Base-by-base conservation (phyloP, 35 echinoderm and acorn worm genomes). In the Stichopus chloronotus region DNA sequence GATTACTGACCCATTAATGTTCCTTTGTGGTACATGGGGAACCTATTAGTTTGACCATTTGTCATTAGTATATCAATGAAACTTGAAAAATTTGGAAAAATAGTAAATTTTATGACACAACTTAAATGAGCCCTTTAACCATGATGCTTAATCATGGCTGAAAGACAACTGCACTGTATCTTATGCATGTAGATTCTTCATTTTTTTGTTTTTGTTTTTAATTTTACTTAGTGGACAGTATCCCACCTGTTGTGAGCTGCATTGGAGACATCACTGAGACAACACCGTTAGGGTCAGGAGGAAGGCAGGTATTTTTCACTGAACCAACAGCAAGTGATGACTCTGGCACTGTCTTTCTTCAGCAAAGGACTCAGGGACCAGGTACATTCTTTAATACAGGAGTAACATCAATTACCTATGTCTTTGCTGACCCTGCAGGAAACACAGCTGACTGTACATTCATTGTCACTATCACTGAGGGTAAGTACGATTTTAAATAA, bases 241-340 rank as follows among this genome's bases (percentile, higher is more conserved):
- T 81, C 24, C 9, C 24, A 60, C 94, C 91, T 0, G 63, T 58
- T 16, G n/a, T 95, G 19, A 13, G 10, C 11, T 81, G 78, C 22
- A 43, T 81, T 25, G 12, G 7, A 0, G 94, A 96, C 76, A 96
- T 96, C 17, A 59, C 60, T 10, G 52, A 82, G 57, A 94, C 92
- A 17, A 65, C 90, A 10, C 76, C 76, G 53, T 52, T 89, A 23
- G 92, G 84, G 57, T 57, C 74, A 5, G 23, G 22, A 9, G 61
- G 95, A 13, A 78, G 22, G 8, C 55, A 25, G 5, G 87, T 96
- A 5, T 56, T 69, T 59, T 96, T 92, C 92, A 90, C 78, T 55
- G 92, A 91, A 58, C 95, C 95, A 30, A 81, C 71, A 19, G 92
- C 92, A 13, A 83, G 76, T 7, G 95, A 96, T 94, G 72, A 79